Evolutionary conservation across 2,888 invertebrate species (phyloP).

Genomic region (Eupithecia pulchellata): DNA sequence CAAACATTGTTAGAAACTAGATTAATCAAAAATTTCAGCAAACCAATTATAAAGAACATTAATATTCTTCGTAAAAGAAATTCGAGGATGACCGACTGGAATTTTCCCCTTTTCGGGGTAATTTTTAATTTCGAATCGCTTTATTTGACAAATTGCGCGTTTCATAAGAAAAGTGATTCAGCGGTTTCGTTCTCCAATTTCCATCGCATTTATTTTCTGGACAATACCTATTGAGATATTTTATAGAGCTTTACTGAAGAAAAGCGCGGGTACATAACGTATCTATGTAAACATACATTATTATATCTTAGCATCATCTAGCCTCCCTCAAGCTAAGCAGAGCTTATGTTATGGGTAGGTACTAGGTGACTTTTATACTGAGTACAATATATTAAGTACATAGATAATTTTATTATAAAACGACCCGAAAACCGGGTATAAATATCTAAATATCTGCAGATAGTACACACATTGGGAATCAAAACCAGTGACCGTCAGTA

Average conservation of each 20-base stretch:
- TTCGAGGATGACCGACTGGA: conserved; percentile 1
- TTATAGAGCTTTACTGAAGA: neutral
- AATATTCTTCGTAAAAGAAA: conserved; percentile 4
- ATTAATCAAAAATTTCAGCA: neutral
- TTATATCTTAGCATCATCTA: no score
- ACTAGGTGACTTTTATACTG: no score
- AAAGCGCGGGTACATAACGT: neutral
- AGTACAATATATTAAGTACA: no score
- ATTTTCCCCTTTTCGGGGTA: neutral
- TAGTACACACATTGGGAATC: no score
- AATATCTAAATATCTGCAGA: no score
- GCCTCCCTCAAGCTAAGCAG: no score
- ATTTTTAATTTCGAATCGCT: conserved; percentile 6
- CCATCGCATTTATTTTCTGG: neutral
- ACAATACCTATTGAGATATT: neutral
- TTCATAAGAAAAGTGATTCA: conserved; percentile 1
- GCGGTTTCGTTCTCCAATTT: conserved; percentile 1
- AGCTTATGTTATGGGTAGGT: neutral
- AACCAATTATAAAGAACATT: conserved; percentile 3
- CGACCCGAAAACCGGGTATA: no score
- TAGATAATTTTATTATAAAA: no score
- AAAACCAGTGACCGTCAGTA: accelerated
- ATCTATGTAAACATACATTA: neutral
- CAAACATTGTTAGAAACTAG: neutral
- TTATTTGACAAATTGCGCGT: conserved; percentile 8